Conservation (phyloP, 2,888 invertebrate species). For the Drosophila eohydei region DNA sequence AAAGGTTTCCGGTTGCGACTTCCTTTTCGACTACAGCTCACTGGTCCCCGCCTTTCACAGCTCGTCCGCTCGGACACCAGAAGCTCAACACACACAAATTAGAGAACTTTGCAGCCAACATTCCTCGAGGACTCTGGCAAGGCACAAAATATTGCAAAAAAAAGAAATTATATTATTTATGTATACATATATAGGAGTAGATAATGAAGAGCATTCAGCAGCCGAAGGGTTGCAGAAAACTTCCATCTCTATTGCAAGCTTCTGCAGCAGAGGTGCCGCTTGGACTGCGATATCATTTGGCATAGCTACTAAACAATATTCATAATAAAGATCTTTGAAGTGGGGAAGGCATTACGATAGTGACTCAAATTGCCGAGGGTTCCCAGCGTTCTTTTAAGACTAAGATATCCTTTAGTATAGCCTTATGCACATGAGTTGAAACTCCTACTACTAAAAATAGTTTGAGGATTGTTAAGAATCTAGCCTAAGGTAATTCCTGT, state of each 20-base stretch:
- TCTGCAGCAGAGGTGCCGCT: neutral
- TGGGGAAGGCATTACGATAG: neutral
- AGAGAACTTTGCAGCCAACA: slow-evolving; percentile 66
- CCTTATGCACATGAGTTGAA: neutral
- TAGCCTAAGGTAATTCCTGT: neutral
- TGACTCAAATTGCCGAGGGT: neutral
- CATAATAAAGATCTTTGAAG: neutral
- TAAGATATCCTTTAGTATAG: neutral
- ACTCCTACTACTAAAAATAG: neutral
- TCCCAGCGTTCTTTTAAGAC: neutral
- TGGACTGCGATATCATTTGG: neutral
- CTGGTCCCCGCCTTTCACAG: neutral
- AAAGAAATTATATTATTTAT: slow-evolving; percentile 31
- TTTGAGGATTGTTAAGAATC: neutral
- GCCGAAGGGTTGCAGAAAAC: neutral
- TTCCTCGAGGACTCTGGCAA: slow-evolving; percentile 35
- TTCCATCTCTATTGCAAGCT: neutral
- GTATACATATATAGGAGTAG: slow-evolving; percentile 39
- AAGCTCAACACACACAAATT: slow-evolving; percentile 79
- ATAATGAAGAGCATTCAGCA: slow-evolving; percentile 45
- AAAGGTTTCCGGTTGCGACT: slow-evolving; percentile 82
- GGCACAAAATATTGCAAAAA: slow-evolving; percentile 54
- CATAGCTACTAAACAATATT: neutral
- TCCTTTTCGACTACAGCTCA: slow-evolving; percentile 54
- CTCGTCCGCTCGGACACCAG: slow-evolving; percentile 59